Evolutionary conservation across 2,888 invertebrate species (phyloP).

Genomic region (Bellardia pandia): DNA sequence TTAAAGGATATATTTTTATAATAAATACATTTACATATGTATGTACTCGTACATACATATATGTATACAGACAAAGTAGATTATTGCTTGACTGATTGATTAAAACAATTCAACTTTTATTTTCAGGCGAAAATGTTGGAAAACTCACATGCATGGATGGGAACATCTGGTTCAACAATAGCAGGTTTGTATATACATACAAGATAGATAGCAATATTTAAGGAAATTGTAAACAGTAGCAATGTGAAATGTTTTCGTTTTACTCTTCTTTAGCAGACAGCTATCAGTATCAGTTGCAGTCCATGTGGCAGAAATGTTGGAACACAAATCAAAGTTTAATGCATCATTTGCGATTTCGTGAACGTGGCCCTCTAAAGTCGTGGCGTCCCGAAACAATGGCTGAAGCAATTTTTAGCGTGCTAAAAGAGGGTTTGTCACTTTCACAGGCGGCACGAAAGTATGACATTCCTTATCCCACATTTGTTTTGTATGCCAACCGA

Average conservation of each 20-base stretch:
- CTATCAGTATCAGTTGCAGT: slow-evolving; percentile 97
- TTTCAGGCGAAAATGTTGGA: slow-evolving; percentile 96
- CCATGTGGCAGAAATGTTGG: slow-evolving; percentile 98
- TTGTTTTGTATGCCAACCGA: slow-evolving; percentile 95
- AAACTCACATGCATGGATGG: slow-evolving; percentile 96
- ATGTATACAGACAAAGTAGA: not conserved
- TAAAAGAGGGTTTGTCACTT: slow-evolving; percentile 94
- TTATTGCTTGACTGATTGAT: not conserved
- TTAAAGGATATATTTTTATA: not conserved
- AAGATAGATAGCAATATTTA: not conserved
- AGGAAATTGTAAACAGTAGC: not conserved
- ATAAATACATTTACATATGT: not conserved
- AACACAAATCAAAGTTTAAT: slow-evolving; percentile 96
- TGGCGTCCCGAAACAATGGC: slow-evolving; percentile 98
- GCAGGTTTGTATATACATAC: slow-evolving; percentile 89
- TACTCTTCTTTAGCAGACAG: slow-evolving; percentile 87
- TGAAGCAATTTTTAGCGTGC: slow-evolving; percentile 95
- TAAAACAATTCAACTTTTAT: slow-evolving; percentile 22
- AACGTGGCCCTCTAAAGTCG: slow-evolving; percentile 95
- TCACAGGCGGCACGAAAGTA: slow-evolving; percentile 96
- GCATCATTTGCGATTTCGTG: slow-evolving; percentile 95
- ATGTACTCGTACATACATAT: not conserved
- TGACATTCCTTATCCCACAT: slow-evolving; percentile 97
- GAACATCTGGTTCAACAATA: slow-evolving; percentile 91
- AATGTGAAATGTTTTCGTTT: slow-evolving; percentile 1